Evolutionary conservation across 2,888 invertebrate species (phyloP), one percentile per base, ranked within the genome.

Genomic region (Theristus sp.): DNA sequence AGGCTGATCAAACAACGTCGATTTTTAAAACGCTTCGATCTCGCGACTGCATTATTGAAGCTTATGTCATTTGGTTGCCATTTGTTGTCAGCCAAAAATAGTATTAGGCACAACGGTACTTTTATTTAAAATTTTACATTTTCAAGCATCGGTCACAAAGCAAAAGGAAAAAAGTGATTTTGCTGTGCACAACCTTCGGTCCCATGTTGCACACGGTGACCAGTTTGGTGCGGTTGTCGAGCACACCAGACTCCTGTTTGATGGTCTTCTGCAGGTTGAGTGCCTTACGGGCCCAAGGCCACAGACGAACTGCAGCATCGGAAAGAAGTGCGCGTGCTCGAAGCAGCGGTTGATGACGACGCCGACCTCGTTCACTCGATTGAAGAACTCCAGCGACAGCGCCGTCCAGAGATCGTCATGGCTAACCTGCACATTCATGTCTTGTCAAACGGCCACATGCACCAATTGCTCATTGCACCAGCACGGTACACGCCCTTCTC

Each of bases 171-270:
- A 38, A 38, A 38, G 17, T 13, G 6, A 38, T 6, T 6, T 38
- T 6, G 38, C 38, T 17, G 17, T 38, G 38, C 6, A 38, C 17
- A 17, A 63, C 58, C 78, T 90, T 91, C 0, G 94, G 94, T 0
- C 96, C 96, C 87, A 98, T 88, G 71, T 91, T 89, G 73, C 91
- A 94, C 1, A 85, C 82, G 0, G 90, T 93, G 22, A 98, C 93
- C 26, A 98, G 79, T 72, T 94, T 93, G 0, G 93, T 91, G 71
- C 66, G 61, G 58, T 65, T 67, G 61, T 70, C 72, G 46, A 71
- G 63, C 29, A 69, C 30, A 28, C 66, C 66, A 30, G 68, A 66
- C 54, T 68, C 66, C 57, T 71, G 68, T 47, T 65, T 58, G 25
- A 64, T 30, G 61, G 28, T 56, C n/a, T 76, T 77, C 47, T 78